These are phyloP conservation scores for Zaprionus nigranus DNA, from an alignment of 1,140 invertebrate species.

Conservation along the genomic window DNA sequence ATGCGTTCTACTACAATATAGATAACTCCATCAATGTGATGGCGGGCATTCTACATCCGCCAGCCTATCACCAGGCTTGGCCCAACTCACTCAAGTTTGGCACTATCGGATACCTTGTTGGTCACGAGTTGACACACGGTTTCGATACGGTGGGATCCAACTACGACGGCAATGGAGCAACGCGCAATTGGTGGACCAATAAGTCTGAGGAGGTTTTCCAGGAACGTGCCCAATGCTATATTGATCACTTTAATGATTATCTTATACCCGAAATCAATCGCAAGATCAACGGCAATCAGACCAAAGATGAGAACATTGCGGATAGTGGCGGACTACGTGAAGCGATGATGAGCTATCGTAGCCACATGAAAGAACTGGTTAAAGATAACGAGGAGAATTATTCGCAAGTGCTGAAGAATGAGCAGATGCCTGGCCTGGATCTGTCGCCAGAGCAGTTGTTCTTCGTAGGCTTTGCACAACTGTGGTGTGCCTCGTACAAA, in stretches of 20 bases:
- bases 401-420: slow-evolving; percentile 84
- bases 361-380: slow-evolving; percentile 74
- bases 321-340: slow-evolving; percentile 95
- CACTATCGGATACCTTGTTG: slow-evolving; percentile 70
- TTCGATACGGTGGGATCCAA: slow-evolving; percentile 64
- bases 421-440: slow-evolving; percentile 91
- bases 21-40: slow-evolving; percentile 79
- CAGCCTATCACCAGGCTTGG: slow-evolving; percentile 91
- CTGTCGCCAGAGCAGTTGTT: slow-evolving; percentile 94
- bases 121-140: slow-evolving; percentile 78
- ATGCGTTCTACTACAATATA: slow-evolving; percentile 76
- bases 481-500: slow-evolving; percentile 75
- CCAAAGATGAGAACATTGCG: slow-evolving; percentile 89
- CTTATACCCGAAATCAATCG: slow-evolving; percentile 85
- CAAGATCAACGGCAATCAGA: slow-evolving; percentile 86
- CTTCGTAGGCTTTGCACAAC: slow-evolving; percentile 95
- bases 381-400: slow-evolving; percentile 68
- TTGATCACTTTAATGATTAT: slow-evolving; percentile 88
- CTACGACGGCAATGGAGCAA: slow-evolving; percentile 51
- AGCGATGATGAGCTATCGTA: slow-evolving; percentile 92
- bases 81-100: slow-evolving; percentile 74
- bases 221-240: slow-evolving; percentile 89
- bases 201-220: slow-evolving; percentile 62
- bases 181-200: slow-evolving; percentile 76
- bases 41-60: slow-evolving; percentile 96